phyloP scores from a whole-genome alignment of 2,888 invertebrate genomes.

The Bellardia pandia region DNA sequence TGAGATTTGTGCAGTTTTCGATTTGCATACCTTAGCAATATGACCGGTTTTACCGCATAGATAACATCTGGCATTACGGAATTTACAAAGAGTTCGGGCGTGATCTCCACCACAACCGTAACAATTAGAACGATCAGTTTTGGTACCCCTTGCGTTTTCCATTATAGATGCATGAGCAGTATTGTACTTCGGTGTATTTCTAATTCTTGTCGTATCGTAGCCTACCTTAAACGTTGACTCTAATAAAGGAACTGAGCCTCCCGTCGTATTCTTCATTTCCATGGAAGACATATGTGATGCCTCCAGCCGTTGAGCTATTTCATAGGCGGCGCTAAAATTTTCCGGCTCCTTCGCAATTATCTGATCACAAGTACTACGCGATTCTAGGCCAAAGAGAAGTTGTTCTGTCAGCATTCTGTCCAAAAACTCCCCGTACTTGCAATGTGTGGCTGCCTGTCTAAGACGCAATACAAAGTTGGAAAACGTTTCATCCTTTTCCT shows the following conservation, averaged over 20 bases:
- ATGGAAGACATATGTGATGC: constrained; percentile 11
- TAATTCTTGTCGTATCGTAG: constrained; percentile 4
- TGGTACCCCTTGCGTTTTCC: too few relatives aligned
- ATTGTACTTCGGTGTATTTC: background rate
- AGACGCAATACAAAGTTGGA: too few relatives aligned
- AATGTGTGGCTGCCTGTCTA: too few relatives aligned
- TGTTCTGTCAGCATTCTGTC: constrained; percentile 70
- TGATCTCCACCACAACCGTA: too few relatives aligned
- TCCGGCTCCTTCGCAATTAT: constrained; percentile 59
- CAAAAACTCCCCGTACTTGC: constrained; percentile 35
- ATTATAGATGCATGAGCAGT: too few relatives aligned
- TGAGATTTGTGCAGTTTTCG: too few relatives aligned
- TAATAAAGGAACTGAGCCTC: background rate
- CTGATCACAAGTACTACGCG: constrained; percentile 60
- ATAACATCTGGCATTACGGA: too few relatives aligned
- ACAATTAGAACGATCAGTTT: too few relatives aligned
- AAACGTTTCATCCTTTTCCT: too few relatives aligned
- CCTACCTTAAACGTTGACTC: constrained; percentile 34
- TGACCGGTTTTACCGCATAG: too few relatives aligned
- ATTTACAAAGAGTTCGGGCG: too few relatives aligned
- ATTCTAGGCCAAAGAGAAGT: constrained; percentile 60
- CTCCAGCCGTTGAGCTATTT: constrained; percentile 16
- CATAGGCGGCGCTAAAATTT: constrained; percentile 47
- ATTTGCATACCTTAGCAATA: too few relatives aligned
- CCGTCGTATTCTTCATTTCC: constrained; percentile 8